Evolutionary conservation across 2,113 vertebrate species (phyloP), one percentile per base, ranked within the genome.

Genomic region (Stigmatopora argus): DNA sequence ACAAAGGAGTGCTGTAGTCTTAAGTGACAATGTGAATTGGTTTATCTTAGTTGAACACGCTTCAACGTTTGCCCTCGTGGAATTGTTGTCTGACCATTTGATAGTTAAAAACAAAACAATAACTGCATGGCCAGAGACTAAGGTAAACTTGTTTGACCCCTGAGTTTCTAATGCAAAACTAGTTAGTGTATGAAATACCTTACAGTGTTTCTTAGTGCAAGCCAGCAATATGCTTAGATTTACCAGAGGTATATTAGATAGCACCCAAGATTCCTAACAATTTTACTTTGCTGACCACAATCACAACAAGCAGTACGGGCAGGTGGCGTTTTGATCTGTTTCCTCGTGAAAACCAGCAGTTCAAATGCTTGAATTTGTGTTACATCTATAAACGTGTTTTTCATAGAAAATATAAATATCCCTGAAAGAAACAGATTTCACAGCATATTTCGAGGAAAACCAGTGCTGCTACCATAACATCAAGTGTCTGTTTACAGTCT

Each of bases 381-480:
- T 74, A 85, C 68, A 83, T 87, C 72, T 85, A 87, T 82, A 90
- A 87, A 85, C 72, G 69, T 69, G 73, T 81, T 86, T 85, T 89
- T 88, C 87, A 92, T 89, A 92, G 86, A 92, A 92, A 90, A 89
- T 89, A 92, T 91, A 92, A 92, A 92, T 91, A 92, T 92, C 91
- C 91, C 91, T 92, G 91, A 92, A 92, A 91, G 84, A 91, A 91
- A 90, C 79, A 79, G 86, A 92, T 92, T 31, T 92, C 91, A 92
- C 91, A 92, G 91, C 89, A 91, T 90, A 83, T 89, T 89, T 72
- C 78, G 74, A 90, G 83, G 87, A 88, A 31, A 87, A 92, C 89
- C 90, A 91, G 90, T 92, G 91, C 91, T 90, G 78, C 85, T 91
- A 92, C 90, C 87, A 74, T 86, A 84, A 80, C 83, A 80, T 89